Base-by-base conservation (phyloP, 2,888 invertebrate genomes). In the Machimus atricapillus region DNA sequence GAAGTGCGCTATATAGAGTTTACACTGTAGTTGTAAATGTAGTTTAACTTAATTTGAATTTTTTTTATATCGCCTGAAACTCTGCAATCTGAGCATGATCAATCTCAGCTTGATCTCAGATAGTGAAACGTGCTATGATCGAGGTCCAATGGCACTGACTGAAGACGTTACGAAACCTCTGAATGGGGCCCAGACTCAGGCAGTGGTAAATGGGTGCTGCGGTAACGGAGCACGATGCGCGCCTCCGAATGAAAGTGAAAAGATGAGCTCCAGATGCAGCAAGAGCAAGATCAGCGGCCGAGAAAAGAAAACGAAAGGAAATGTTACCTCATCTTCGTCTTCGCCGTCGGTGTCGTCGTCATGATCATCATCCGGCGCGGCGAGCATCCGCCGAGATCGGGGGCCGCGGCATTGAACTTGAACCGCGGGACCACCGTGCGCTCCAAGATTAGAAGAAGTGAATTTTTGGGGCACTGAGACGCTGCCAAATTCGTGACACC, bases 401-500 rank as follows among this genome's bases (percentile, higher is more conserved):
- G 43, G 87, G 46, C 34, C 85, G 78, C 78, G 85, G 66, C 85
- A 85, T 87, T 87, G 87, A 87, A 87, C 87, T 58, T 87, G 85
- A 74, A 74, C 19, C 31, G 19, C 8, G 52, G 82, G 16, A 16
- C 40, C 14, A 27, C n/a, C 16, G 8, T 0, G 81, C 56, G n/a
- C 2, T 56, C 8, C 1, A 14, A 66, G 66, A 66, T 66, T 66
- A 66, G 66, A 66, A 82, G 82, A 14, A 83, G 83, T 85, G 85
- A 19, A 34, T 82, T 82, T 81, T 58, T 46, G 14, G 37, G 40
- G 58, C 58, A 56, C 31, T 23, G 2, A 43, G 40, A 31, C 27
- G 56, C 56, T 16, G 43, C 43, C 16, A 31, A 81, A 31, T 81
- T 81, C 58, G 27, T 66, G 27, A 19, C 82, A 82, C 82, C 66